phyloP scores from a whole-genome alignment of 1,140 invertebrate species.

The Planococcus citri region DNA sequence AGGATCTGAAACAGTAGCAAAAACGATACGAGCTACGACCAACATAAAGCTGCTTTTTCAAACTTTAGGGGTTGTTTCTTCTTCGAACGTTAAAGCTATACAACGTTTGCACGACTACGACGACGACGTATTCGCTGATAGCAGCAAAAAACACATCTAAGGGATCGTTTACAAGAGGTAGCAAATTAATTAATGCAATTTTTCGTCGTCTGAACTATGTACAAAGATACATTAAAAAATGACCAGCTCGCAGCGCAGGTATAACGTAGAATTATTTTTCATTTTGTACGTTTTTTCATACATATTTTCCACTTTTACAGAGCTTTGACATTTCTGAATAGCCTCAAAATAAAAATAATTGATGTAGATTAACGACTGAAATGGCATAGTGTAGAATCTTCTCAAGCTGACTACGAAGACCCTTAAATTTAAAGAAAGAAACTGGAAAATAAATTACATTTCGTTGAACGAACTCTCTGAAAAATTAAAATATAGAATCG shows the following conservation, averaged over 20 bases:
- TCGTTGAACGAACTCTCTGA: background rate
- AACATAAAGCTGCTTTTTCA: constrained; percentile 3
- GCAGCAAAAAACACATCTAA: background rate
- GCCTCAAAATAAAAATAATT: no score
- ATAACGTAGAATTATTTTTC: no score
- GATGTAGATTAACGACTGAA: background rate
- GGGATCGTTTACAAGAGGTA: background rate
- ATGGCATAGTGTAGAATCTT: background rate
- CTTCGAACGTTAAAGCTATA: background rate
- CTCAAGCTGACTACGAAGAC: background rate
- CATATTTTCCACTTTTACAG: no score
- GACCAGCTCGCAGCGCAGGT: no score
- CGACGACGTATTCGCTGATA: background rate
- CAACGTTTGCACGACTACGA: background rate
- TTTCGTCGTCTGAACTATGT: no score
- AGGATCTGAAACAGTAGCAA: constrained; percentile 1
- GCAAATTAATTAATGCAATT: background rate
- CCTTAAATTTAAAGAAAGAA: background rate
- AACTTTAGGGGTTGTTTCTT: background rate
- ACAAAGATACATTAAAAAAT: no score
- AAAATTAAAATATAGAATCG: background rate
- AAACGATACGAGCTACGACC: background rate
- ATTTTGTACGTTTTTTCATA: no score
- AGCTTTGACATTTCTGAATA: no score
- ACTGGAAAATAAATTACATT: background rate